A percentile compares a stretch with the other conserved stretches of the same genome.
Conservation (phyloP, 2,113 vertebrate species). For the Motacilla tschutschensis region DNA sequence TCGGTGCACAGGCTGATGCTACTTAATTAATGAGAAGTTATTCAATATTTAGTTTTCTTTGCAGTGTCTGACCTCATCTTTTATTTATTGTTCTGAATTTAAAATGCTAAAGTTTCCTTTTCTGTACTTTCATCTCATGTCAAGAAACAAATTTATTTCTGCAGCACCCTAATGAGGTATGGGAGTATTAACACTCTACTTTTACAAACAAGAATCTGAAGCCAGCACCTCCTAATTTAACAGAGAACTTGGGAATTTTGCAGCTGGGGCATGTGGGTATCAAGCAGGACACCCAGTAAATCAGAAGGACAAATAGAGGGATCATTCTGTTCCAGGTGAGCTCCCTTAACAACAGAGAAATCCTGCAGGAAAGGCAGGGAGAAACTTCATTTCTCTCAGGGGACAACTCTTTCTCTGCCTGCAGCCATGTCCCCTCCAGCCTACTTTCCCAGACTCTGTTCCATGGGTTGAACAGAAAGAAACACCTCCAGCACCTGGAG, state of each 20-base stretch:
- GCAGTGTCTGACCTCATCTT: neutral
- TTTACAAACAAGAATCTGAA: neutral
- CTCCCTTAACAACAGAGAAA: neutral
- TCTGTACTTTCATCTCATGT: neutral
- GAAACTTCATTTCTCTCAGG: neutral
- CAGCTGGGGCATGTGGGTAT: accelerated
- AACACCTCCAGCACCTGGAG: neutral
- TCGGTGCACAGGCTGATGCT: neutral
- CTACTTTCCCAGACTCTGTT: neutral
- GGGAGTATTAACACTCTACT: neutral
- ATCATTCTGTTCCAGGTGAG: neutral
- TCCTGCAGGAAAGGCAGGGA: neutral
- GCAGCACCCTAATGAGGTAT: neutral
- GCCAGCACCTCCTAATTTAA: neutral
- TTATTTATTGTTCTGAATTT: conserved; percentile 35
- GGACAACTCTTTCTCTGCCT: neutral
- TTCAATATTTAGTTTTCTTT: conserved; percentile 6
- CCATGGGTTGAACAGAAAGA: neutral
- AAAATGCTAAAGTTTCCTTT: conserved; percentile 9
- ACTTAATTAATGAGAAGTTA: conserved; percentile 1
- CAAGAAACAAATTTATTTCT: conserved; percentile 23
- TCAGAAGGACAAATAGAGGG: neutral
- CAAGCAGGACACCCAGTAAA: neutral
- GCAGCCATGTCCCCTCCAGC: neutral
- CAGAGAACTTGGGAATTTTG: neutral